A percentile compares a stretch with the other conserved stretches of the same genome.
Conservation (phyloP, 2,888 invertebrate genomes). For the Antitype chi region DNA sequence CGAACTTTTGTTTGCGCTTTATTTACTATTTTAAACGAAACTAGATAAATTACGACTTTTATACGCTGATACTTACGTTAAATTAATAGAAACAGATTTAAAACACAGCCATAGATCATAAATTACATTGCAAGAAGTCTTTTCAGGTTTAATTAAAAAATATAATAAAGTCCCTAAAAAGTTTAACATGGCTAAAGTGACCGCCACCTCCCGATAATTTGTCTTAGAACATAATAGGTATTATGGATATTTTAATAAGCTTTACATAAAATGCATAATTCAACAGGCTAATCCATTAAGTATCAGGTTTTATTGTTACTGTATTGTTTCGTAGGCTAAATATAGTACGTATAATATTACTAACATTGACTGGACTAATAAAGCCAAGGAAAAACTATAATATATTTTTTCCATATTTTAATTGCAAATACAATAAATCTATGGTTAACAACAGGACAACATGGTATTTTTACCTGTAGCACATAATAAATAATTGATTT, state of each 20-base stretch:
- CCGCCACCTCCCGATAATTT: not conserved
- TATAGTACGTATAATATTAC: not conserved
- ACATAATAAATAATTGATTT: not conserved
- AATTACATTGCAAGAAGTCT: too few species aligned
- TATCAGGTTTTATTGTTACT: not conserved
- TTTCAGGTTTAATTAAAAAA: not conserved
- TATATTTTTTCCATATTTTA: not conserved
- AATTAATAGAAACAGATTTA: too few species aligned
- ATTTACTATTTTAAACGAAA: not conserved
- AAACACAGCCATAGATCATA: not conserved
- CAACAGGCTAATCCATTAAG: constrained; percentile 4
- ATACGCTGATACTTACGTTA: too few species aligned
- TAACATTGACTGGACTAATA: not conserved
- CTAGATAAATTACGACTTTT: not conserved
- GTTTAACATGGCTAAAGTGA: not conserved
- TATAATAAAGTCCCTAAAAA: too few species aligned
- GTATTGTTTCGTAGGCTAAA: not conserved
- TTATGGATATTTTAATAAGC: not conserved
- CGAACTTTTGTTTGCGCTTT: not conserved
- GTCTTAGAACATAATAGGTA: too few species aligned
- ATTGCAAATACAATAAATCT: not conserved
- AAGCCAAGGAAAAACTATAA: not conserved
- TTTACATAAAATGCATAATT: constrained; percentile 8
- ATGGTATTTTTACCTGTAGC: not conserved
- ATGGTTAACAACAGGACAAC: not conserved